Percentiles rank a stretch among this genome's conserved stretches.
phyloP scores from a whole-genome alignment of 2,888 invertebrate species.

The Lamellibrachia satsuma region DNA sequence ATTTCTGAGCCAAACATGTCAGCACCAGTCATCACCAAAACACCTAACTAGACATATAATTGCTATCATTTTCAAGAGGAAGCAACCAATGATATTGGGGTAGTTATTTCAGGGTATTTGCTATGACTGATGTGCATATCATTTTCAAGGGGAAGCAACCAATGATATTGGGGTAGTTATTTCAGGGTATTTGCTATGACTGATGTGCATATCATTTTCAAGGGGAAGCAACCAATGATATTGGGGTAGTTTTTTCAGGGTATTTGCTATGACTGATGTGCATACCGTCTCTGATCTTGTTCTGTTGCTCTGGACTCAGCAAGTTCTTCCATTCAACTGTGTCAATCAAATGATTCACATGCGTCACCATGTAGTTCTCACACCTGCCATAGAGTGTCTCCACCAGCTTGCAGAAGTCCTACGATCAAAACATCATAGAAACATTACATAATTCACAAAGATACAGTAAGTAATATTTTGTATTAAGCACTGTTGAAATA shows the following conservation, averaged over 20 bases:
- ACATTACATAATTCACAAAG: background rate
- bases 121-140: background rate
- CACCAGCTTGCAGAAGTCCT: constrained; percentile 4
- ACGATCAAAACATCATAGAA: background rate
- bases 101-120: background rate
- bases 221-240: background rate
- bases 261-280: background rate
- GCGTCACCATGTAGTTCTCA: background rate
- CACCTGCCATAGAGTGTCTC: background rate
- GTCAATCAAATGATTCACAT: background rate
- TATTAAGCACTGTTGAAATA: background rate
- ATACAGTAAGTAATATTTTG: background rate
- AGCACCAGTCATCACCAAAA: background rate
- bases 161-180: background rate
- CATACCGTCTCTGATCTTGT: background rate
- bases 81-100: background rate
- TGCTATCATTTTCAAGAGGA: background rate
- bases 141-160: background rate
- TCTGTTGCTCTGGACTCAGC: background rate
- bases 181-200: background rate
- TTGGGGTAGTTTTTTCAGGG: background rate
- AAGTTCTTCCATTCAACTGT: background rate
- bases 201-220: background rate
- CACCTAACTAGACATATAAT: background rate
- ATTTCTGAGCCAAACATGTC: background rate